Base-by-base conservation (phyloP, 2,797 vertebrate genomes). In the Paedocypris micromegethes region DNA sequence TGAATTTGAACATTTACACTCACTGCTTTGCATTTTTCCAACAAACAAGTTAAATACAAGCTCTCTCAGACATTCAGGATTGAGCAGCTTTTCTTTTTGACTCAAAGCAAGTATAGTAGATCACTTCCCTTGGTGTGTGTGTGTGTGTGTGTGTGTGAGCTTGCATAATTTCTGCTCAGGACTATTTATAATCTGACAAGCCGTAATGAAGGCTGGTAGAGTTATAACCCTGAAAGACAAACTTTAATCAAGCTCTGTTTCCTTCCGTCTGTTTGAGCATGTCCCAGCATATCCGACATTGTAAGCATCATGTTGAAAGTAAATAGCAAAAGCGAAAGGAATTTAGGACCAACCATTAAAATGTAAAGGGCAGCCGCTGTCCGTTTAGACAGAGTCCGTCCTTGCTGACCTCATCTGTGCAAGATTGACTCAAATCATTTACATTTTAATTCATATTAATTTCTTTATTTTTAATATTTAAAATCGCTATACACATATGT, bases 161-260 rank as follows among this genome's bases (percentile, higher is more conserved):
- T 74, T 82, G 86, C 87, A 88, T 87, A 87, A 87, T 82, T 79
- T 88, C 81, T 85, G 83, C 68, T 70, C 61, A 68, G 86, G 85
- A 80, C 82, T 86, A 85, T 91, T 90, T 88, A 87, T 86, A 86
- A 90, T 87, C 88, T 91, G 89, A 89, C 88, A 91, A 86, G 86
- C 82, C 78, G 79, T 90, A 90, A 91, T 89, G 88, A 90, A 90
- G 87, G 83, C 79, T 86, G 82, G 88, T 82, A 86, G 88, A 90
- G 88, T 88, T 90, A 89, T 87, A 85, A 86, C 88, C 88, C 86
- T 61, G 80, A 82, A 90, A 91, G 88, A 88, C 87, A 90, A 91
- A 91, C 89, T 90, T 90, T 89, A 91, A 90, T 91, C 90, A 91
- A 82, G 79, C 79, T 82, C 78, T 82, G 82, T 83, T 87, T 84